phyloP scores from a whole-genome alignment of 2,113 vertebrate genomes.

The Cervus canadensis region DNA sequence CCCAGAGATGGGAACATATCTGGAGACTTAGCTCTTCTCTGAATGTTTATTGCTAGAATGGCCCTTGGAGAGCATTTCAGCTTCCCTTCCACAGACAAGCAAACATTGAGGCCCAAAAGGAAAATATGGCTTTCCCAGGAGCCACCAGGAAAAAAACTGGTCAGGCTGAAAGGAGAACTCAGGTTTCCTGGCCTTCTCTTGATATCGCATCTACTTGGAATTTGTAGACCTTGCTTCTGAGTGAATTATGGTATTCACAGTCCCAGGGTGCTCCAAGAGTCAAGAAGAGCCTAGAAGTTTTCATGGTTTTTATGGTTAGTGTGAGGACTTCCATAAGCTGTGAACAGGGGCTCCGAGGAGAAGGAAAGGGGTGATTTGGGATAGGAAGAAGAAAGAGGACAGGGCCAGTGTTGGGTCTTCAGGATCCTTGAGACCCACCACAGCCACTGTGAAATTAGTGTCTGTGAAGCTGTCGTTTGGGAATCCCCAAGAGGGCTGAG shows the following conservation, averaged over 20 bases:
- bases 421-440: not conserved
- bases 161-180: not conserved
- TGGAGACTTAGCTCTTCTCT: not conserved
- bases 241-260: not conserved
- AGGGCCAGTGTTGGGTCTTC: not conserved
- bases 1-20: not conserved
- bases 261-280: not conserved
- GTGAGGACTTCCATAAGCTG: not conserved
- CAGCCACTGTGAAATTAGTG: not conserved
- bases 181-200: not conserved
- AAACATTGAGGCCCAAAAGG: not conserved
- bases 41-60: not conserved
- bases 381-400: not conserved
- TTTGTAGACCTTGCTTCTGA: not conserved
- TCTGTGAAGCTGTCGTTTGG: not conserved
- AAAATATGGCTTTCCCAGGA: not conserved
- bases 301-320: not conserved
- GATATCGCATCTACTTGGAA: not conserved
- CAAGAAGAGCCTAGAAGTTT: not conserved
- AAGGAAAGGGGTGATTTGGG: not conserved
- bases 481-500: slow-evolving; percentile 1
- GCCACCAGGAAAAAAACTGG: not conserved
- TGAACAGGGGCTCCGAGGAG: not conserved
- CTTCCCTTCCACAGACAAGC: not conserved
- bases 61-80: not conserved